Evolutionary conservation across 2,797 vertebrate species (phyloP), one percentile per base, ranked within the genome.

Genomic region (Premnoplex brunnescens): DNA sequence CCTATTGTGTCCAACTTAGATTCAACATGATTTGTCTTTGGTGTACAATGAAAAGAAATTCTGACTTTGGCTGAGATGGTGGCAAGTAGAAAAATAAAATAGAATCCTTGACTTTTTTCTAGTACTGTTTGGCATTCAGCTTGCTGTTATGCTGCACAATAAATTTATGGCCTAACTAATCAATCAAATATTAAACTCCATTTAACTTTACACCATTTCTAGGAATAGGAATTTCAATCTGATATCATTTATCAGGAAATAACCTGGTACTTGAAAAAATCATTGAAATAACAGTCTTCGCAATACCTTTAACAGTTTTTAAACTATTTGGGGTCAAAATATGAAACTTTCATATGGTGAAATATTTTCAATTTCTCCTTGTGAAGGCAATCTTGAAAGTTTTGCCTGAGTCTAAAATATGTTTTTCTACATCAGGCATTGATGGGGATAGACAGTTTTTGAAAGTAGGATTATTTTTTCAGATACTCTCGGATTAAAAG

Each of bases 371-470:
- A 12, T 54, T 32, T 34, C 69, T 77, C 43, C 18, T n/a, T 2
- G 0, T 27, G 2, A 7, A 6, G 1, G 1, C 1, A 85, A 22
- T 37, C 18, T 75, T 49, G 56, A 62, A 71, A 36, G 2, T 67
- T 83, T 87, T 81, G 2, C 11, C 8, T 46, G 11, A 49, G 2
- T 68, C 51, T 79, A 56, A 92, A 49, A 21, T 24, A 8, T 32
- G 49, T 36, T 79, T 89, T 89, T 82, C 36, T 73, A 41, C 3
- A 7, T 63, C 32, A 51, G 26, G 5, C 4, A 44, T 24, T 55
- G 15, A 56, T 20, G 4, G 8, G 7, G 9, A 51, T 11, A 48
- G 34, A 48, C 2, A 41, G 3, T 17, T 74, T 73, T 60, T 60
- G 34, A 66, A 13, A 68, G 20, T 28, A 59, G 1, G 5, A 32